Conservation (phyloP, 2,888 invertebrate species). For the Mythimna impura region DNA sequence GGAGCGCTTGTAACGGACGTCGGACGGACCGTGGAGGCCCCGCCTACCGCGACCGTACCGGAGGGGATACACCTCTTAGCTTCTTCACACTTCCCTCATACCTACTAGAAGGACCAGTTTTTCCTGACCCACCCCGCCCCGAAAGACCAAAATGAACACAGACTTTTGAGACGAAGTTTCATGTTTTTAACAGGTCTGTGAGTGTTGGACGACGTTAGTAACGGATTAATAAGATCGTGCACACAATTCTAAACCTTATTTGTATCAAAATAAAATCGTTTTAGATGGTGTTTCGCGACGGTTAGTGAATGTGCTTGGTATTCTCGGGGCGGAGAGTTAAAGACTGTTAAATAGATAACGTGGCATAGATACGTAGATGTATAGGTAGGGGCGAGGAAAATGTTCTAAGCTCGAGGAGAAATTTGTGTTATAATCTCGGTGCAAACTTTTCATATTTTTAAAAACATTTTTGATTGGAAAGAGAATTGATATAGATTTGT, state of each 20-base stretch:
- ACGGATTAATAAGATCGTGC: constrained; percentile 64
- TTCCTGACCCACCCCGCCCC: constrained; percentile 73
- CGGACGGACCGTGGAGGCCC: constrained; percentile 79
- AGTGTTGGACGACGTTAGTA: constrained; percentile 69
- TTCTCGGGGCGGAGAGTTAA: constrained; percentile 85
- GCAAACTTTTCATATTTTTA: constrained; percentile 19
- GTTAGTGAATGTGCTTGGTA: constrained; percentile 73
- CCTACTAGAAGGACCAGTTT: constrained; percentile 83
- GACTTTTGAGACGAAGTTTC: constrained; percentile 41
- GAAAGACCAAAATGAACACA: constrained; percentile 39
- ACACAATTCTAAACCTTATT: constrained; percentile 66
- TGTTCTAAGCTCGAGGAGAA: constrained; percentile 41
- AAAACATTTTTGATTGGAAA: constrained; percentile 2
- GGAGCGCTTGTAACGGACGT: constrained; percentile 84
- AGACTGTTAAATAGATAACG: constrained; percentile 83
- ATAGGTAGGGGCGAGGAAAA: constrained; percentile 40
- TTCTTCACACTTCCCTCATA: constrained; percentile 88
- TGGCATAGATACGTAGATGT: constrained; percentile 59
- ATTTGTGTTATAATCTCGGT: constrained; percentile 12
- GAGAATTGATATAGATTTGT: background rate
- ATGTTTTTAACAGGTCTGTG: constrained; percentile 67
- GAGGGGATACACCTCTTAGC: constrained; percentile 88
- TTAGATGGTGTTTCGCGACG: constrained; percentile 43
- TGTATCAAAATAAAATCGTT: constrained; percentile 36
- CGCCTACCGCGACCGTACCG: constrained; percentile 84